Percentiles rank a stretch among this genome's conserved stretches.
Conservation (phyloP, 2,113 vertebrate genomes). For the Colinus virginianus region DNA sequence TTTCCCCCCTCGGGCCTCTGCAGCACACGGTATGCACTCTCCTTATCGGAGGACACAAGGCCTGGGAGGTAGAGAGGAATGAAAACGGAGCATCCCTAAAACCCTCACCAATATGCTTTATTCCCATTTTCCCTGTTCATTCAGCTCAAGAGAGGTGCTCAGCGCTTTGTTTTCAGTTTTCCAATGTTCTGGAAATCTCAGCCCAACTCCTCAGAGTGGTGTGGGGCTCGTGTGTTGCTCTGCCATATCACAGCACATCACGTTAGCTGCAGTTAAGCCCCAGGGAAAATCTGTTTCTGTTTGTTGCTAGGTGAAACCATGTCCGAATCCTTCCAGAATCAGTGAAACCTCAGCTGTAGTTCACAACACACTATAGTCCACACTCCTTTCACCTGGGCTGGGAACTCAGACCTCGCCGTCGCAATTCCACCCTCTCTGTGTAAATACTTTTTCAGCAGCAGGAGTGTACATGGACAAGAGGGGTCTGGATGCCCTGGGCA, state of each 20-base stretch:
- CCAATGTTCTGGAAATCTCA: neutral
- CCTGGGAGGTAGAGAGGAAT: constrained; percentile 75
- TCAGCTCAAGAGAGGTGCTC: neutral
- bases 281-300: neutral
- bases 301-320: neutral
- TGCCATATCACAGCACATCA: neutral
- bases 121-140: neutral
- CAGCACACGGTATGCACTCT: constrained; percentile 82
- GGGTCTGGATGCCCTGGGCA: neutral
- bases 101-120: rapidly evolving
- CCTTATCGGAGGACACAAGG: constrained; percentile 87
- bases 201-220: neutral
- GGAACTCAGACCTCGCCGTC: neutral
- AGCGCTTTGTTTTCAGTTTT: neutral
- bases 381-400: neutral
- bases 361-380: neutral
- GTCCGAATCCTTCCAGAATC: neutral
- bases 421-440: neutral
- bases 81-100: neutral
- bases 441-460: constrained; percentile 21
- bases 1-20: constrained; percentile 78
- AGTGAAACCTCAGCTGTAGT: neutral
- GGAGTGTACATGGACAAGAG: neutral
- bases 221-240: neutral
- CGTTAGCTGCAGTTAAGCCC: neutral